Percentiles rank a stretch among this genome's conserved stretches.
These are phyloP conservation scores for Pholis gunnellus DNA, from an alignment of 2,113 vertebrate genomes.

Conservation along the genomic window DNA sequence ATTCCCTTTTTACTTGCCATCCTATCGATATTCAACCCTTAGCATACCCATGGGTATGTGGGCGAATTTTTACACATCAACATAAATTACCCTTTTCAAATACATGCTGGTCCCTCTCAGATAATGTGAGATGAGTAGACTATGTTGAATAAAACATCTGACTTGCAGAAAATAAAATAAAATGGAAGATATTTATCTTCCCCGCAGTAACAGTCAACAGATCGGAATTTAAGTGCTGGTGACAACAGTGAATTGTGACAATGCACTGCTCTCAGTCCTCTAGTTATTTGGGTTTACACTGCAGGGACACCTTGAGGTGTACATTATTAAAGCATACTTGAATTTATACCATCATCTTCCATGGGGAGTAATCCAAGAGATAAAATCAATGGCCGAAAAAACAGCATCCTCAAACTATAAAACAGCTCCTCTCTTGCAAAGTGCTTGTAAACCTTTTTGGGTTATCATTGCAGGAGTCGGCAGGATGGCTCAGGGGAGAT, in stretches of 20 bases:
- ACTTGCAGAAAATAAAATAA: conserved; percentile 33
- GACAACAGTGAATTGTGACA: conserved; percentile 55
- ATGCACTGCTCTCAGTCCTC: conserved; percentile 21
- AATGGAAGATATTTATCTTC: conserved; percentile 11
- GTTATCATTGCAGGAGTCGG: conserved; percentile 41
- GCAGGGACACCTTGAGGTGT: conserved; percentile 70
- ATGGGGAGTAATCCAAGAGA: conserved; percentile 65
- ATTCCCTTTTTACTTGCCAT: conserved; percentile 73
- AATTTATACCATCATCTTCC: conserved; percentile 73
- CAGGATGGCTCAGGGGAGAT: conserved; percentile 42
- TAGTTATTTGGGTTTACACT: conserved; percentile 44
- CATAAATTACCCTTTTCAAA: conserved; percentile 66
- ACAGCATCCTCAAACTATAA: conserved; percentile 63
- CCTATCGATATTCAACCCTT: conserved; percentile 74
- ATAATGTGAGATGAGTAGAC: conserved; percentile 43
- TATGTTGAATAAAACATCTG: conserved; percentile 64
- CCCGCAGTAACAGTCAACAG: conserved; percentile 41
- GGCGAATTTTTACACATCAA: conserved; percentile 64
- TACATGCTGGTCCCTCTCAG: conserved; percentile 42
- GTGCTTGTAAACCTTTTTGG: conserved; percentile 74
- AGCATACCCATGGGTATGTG: conserved; percentile 66
- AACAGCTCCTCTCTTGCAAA: conserved; percentile 64
- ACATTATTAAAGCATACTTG: conserved; percentile 70
- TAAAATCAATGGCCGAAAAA: conserved; percentile 74
- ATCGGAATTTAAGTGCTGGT: conserved; percentile 44